Evolutionary conservation across 2,797 vertebrate species (phyloP).

Genomic region (Protonibea diacanthus): DNA sequence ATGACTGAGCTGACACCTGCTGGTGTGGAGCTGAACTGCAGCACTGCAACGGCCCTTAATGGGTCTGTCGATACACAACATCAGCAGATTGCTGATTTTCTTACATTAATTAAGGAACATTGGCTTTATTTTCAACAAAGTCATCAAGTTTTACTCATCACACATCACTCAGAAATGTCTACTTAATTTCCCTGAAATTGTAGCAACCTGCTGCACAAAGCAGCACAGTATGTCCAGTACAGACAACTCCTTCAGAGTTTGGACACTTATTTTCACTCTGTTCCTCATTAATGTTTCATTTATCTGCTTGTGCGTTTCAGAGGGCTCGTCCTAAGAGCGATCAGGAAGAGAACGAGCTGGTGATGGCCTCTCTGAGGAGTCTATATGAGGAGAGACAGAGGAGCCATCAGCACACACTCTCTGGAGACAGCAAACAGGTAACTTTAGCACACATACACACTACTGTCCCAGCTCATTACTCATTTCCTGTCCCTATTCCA

Average conservation of each 20-base stretch:
- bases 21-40: slow-evolving; percentile 75
- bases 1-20: slow-evolving; percentile 80
- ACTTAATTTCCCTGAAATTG: not conserved
- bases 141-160: not conserved
- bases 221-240: not conserved
- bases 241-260: not conserved
- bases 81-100: not conserved
- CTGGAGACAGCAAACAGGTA: slow-evolving; percentile 89
- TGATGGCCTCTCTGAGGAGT: slow-evolving; percentile 90
- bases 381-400: slow-evolving; percentile 95
- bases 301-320: slow-evolving; percentile 75
- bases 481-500: not conserved
- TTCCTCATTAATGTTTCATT: not conserved
- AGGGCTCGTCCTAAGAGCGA: slow-evolving; percentile 92
- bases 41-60: not conserved
- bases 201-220: not conserved
- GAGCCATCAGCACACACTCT: slow-evolving; percentile 87
- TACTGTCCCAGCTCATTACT: not conserved
- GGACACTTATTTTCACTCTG: not conserved
- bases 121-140: not conserved
- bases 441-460: not conserved
- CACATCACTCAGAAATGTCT: not conserved
- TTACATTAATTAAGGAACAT: not conserved
- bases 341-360: slow-evolving; percentile 94
- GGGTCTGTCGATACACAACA: too few species aligned